Evolutionary conservation across 2,113 vertebrate species (phyloP).

Genomic region (Axis porcinus): DNA sequence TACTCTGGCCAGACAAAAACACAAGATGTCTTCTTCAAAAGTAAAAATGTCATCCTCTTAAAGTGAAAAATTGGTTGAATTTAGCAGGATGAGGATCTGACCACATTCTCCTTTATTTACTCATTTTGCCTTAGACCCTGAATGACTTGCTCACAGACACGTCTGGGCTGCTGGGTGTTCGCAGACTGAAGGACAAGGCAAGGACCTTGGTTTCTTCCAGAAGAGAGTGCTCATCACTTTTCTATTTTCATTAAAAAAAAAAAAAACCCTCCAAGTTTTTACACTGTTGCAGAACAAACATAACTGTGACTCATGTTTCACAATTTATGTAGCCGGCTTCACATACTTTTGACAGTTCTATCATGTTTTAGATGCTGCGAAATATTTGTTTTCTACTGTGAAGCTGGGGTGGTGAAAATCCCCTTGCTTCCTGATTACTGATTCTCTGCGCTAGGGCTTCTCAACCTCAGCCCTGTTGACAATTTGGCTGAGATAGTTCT

Average conservation of each 20-base stretch:
- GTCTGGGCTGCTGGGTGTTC: not conserved
- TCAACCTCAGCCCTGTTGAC: not conserved
- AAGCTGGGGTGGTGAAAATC: not conserved
- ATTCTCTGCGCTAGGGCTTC: not conserved
- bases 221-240: not conserved
- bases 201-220: not conserved
- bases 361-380: constrained; percentile 51
- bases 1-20: not conserved
- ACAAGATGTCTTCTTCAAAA: not conserved
- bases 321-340: constrained; percentile 46
- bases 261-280: not conserved
- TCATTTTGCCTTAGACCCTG: not conserved
- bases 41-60: not conserved
- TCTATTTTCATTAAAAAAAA: constrained; percentile 27
- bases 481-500: not conserved
- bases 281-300: constrained; percentile 37
- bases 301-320: constrained; percentile 53
- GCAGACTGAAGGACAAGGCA: not conserved
- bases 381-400: constrained; percentile 56
- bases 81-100: not conserved
- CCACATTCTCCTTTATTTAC: not conserved
- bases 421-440: not conserved
- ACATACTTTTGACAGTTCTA: constrained; percentile 56
- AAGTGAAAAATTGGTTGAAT: not conserved
- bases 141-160: not conserved